A percentile compares a stretch with the other conserved stretches of the same genome.
Conservation (phyloP, 2,113 vertebrate species). For the Ophiodon elongatus region DNA sequence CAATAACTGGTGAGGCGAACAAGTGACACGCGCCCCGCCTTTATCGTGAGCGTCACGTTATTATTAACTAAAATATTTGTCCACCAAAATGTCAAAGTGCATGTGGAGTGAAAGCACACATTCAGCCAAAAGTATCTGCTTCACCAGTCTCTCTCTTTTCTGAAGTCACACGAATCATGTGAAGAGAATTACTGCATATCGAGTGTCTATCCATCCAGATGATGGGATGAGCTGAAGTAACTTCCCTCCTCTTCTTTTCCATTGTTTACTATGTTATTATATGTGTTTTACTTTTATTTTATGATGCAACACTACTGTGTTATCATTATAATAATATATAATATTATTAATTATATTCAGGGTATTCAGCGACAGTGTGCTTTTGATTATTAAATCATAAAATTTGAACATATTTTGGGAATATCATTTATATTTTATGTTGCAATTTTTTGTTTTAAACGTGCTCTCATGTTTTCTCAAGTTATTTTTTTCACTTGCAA, state of each 20-base stretch:
- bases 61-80: neutral
- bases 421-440: neutral
- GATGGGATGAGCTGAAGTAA: slow-evolving; percentile 25
- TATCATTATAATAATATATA: neutral
- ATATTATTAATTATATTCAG: neutral
- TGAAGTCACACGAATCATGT: slow-evolving; percentile 41
- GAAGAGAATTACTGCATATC: slow-evolving; percentile 47
- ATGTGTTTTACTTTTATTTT: neutral
- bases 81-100: neutral
- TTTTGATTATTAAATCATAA: neutral
- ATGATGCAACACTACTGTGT: neutral
- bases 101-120: neutral
- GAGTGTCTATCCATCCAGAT: slow-evolving; percentile 39
- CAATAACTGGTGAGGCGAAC: neutral
- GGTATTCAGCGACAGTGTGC: neutral
- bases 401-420: neutral
- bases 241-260: neutral
- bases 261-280: neutral
- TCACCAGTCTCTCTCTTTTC: neutral
- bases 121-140: neutral
- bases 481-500: neutral
- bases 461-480: neutral
- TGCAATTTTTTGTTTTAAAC: neutral
- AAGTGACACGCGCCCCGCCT: neutral
- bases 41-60: neutral